Evolutionary conservation across 2,113 vertebrate genomes (phyloP), one percentile per base, ranked within the genome.

Genomic region (Ammodytes marinus): DNA sequence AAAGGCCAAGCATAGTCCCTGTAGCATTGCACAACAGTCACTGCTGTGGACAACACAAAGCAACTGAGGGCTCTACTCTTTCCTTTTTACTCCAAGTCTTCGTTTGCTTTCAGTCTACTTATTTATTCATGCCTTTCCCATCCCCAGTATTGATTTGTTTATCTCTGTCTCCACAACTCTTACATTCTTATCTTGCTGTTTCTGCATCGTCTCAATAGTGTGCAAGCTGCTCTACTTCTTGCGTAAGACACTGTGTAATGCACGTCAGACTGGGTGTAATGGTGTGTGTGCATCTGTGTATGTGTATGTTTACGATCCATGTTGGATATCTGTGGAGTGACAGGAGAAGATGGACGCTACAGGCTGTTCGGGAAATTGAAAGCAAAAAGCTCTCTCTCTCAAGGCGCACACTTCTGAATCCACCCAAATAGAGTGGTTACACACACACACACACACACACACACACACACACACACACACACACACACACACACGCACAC

Each of bases 291-390:
- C 10, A 19, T 63, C 4, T 17, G 19, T 35, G 9, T 52, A 52
- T 43, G 13, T 54, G 54, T 69, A 15, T 55, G n/a, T 59, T 47
- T 74, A 53, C 66, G 11, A 72, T n/a, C 50, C 55, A 85, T 50
- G 15, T 66, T 9, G 27, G 53, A 59, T 79, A 40, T 82, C 74
- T 19, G 46, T 14, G 37, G 17, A 57, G 43, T 0, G 15, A 64
- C 43, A 67, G 66, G 6, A 53, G 17, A 37, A 75, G 73, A 70
- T 37, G 37, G 72, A 85, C 0, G 15, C 12, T 35, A 43, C n/a
- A 8, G 12, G 27, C 46, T 67, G 69, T 55, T 73, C 58, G 17
- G 69, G 69, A 88, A 80, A 85, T 88, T 88, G 53, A 57, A 27
- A 27, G 2, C 27, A 88, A 43, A 61, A 77, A 58, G 27, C 54